phyloP scores from a whole-genome alignment of 1,140 invertebrate genomes.

The Orius insidiosus region DNA sequence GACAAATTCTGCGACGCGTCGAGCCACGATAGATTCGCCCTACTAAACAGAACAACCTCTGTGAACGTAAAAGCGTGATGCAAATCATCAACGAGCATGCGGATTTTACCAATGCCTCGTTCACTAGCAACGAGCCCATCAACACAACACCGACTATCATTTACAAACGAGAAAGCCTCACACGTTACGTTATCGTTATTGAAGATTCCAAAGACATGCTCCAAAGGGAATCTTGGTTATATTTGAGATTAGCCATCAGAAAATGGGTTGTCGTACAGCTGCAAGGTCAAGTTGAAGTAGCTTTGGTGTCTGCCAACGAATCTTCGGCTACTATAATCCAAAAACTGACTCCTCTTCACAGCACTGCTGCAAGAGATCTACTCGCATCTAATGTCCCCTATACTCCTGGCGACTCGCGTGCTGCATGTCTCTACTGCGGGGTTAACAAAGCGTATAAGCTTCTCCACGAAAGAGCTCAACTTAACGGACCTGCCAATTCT shows the following conservation, averaged over 20 bases:
- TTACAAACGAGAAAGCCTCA: conserved; percentile 30
- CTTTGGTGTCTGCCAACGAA: conserved; percentile 28
- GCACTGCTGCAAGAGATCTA: conserved; percentile 24
- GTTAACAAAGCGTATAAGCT: conserved; percentile 31
- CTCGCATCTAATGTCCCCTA: conserved; percentile 33
- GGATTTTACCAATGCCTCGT: conserved; percentile 32
- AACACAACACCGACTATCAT: conserved; percentile 26
- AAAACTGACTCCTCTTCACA: conserved; percentile 23
- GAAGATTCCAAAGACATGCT: conserved; percentile 36
- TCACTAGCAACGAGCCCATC: conserved; percentile 21
- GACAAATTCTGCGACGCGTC: conserved; percentile 40
- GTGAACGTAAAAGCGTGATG: conserved; percentile 36
- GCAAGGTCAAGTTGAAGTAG: conserved; percentile 30
- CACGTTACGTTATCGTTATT: conserved; percentile 33
- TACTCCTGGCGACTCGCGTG: conserved; percentile 27
- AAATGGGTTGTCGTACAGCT: conserved; percentile 36
- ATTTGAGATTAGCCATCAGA: conserved; percentile 34
- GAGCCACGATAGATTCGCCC: conserved; percentile 41
- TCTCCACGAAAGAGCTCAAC: conserved; percentile 27
- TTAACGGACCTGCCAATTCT: conserved; percentile 29
- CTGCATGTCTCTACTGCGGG: conserved; percentile 32
- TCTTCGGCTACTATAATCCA: conserved; percentile 23
- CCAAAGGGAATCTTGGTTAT: conserved; percentile 38
- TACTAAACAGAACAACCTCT: conserved; percentile 49
- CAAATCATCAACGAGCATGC: conserved; percentile 39